Evolutionary conservation across 2,797 vertebrate species (phyloP).

Genomic region (Epinephelus malabaricus): DNA sequence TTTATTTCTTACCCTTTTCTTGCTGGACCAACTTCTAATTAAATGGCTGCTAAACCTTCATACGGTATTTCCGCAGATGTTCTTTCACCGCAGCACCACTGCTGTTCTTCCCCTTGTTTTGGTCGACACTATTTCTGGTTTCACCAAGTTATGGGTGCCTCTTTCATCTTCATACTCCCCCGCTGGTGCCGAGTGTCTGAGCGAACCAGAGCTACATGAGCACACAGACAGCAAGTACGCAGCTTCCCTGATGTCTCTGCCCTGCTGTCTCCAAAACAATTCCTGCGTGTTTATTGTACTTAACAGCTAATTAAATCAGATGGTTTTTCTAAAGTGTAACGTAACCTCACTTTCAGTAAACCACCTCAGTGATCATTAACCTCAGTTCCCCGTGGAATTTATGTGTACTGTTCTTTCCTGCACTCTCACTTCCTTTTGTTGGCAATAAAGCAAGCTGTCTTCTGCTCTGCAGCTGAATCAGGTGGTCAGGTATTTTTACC

Average conservation of each 20-base stretch:
- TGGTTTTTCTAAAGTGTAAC: not conserved
- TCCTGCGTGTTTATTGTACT: not conserved
- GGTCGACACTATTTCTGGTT: conserved; percentile 29
- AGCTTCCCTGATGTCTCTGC: not conserved
- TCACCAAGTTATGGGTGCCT: not conserved
- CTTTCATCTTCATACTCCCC: conserved; percentile 21
- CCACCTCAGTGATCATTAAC: conserved; percentile 18
- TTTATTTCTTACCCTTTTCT: not conserved
- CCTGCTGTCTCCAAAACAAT: not conserved
- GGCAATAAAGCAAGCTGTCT: not conserved
- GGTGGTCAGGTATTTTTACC: not conserved
- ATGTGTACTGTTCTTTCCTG: not conserved
- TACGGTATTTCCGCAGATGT: conserved; percentile 3
- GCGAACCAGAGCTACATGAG: conserved; percentile 4
- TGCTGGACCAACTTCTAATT: not conserved
- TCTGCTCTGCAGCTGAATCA: not conserved
- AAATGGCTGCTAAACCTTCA: not conserved
- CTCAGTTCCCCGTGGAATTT: not conserved
- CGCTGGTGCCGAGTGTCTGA: conserved; percentile 3
- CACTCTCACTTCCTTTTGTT: not conserved
- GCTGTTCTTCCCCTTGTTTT: conserved; percentile 15
- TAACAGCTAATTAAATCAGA: not conserved
- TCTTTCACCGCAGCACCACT: not conserved
- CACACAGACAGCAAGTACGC: not conserved
- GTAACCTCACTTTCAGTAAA: not conserved